Evolutionary conservation across 2,797 vertebrate species (phyloP), one percentile per base, ranked within the genome.

Genomic region (Erpetoichthys calabaricus): DNA sequence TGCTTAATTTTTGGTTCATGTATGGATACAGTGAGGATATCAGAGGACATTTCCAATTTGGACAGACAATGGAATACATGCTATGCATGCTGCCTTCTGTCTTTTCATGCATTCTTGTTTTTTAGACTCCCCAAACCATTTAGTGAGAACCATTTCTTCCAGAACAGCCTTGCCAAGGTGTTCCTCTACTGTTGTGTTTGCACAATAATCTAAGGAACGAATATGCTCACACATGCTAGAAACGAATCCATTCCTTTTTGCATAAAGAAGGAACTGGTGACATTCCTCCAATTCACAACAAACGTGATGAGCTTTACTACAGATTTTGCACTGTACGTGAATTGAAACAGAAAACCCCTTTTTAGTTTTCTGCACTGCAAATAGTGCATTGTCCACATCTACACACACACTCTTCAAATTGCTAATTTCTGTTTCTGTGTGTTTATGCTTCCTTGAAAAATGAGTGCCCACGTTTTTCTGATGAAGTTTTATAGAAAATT

Each of bases 161-260:
- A 63, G 5, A 8, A 56, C 10, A 10, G 44, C 44, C 4, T 46
- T 45, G 44, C 58, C 44, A 9, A 64, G 50, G 7, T 10, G 8
- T 8, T 57, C 58, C 25, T 60, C 55, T 3, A 52, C 53, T 52
- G 55, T 51, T 2, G 49, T 9, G 5, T 45, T 7, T 47, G 45
- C 49, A 47, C 52, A 58, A 51, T 56, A 62, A 49, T 62, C 61
- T 59, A 56, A 43, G 43, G 57, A 62, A n/a, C 41, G 53, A 47
- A 62, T 42, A 42, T 62, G 57, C 47, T 4, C 57, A 56, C 57
- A 59, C 50, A 41, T 7, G 55, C 41, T 49, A 47, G 53, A 6
- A 43, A 45, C 25, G 52, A 59, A 45, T 25, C 44, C 57, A 44
- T 45, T 63, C 42, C 61, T 55, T 45, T 9, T 8, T 55, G 57